A percentile compares a stretch with the other conserved stretches of the same genome.
Evolutionary conservation across 2,113 vertebrate genomes (phyloP).

Genomic region (Mormyrus iriodes): DNA sequence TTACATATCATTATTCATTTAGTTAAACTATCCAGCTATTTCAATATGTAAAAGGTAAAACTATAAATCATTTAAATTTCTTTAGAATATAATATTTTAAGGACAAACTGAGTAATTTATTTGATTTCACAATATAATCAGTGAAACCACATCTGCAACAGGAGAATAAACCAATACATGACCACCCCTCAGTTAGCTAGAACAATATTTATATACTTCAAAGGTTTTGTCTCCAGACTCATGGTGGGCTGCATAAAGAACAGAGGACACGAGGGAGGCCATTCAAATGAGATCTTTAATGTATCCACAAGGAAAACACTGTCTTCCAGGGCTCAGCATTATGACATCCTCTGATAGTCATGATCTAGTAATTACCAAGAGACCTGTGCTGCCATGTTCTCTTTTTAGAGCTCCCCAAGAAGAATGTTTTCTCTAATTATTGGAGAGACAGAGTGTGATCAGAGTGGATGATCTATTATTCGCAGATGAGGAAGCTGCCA

Average conservation of each 20-base stretch:
- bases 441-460: not conserved
- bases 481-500: not conserved
- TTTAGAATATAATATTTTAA: not conserved
- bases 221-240: not conserved
- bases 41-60: not conserved
- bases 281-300: not conserved
- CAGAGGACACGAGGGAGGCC: not conserved
- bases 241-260: not conserved
- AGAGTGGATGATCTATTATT: not conserved
- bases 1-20: not conserved
- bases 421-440: not conserved
- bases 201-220: not conserved
- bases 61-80: not conserved
- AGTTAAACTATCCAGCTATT: not conserved
- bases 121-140: not conserved
- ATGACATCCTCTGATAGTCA: not conserved
- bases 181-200: not conserved
- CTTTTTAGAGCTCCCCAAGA: not conserved
- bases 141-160: not conserved
- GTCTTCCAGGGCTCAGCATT: not conserved
- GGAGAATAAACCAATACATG: not conserved
- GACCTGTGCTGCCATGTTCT: not conserved
- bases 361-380: not conserved
- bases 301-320: not conserved
- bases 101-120: not conserved